These are phyloP conservation scores for Upupa epops DNA, from an alignment of 2,113 vertebrate genomes.

Conservation along the genomic window DNA sequence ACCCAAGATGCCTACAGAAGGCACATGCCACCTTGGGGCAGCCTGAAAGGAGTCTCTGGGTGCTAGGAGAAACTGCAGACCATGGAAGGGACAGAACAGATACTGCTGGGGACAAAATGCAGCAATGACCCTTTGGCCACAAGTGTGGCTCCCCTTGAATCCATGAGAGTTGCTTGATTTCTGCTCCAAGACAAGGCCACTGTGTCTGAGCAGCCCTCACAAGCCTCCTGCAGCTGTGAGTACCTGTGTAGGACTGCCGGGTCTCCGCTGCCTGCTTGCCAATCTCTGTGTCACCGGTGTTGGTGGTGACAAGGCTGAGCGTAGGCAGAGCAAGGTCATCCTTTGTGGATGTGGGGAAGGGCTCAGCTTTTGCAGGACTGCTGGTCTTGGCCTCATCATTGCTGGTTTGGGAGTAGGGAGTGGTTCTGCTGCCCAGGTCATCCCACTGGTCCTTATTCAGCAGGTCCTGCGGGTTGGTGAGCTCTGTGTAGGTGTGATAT, in stretches of 20 bases:
- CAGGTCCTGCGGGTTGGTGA: constrained; percentile 68
- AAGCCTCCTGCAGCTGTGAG: not conserved
- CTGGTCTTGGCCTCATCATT: constrained; percentile 77
- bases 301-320: constrained; percentile 71
- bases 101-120: not conserved
- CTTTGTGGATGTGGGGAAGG: constrained; percentile 57
- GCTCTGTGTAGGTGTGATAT: constrained; percentile 71
- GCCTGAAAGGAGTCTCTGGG: not conserved
- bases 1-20: not conserved
- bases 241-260: constrained; percentile 76
- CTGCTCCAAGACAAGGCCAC: not conserved
- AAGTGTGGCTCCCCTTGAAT: not conserved
- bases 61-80: not conserved
- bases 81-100: not conserved
- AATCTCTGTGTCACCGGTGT: not conserved
- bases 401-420: constrained; percentile 82
- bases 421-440: constrained; percentile 79
- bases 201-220: not conserved
- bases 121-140: not conserved
- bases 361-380: constrained; percentile 66
- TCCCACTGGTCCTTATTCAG: constrained; percentile 74
- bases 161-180: rapidly evolving
- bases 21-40: not conserved
- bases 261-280: constrained; percentile 62
- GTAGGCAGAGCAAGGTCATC: constrained; percentile 73